Base-by-base conservation (phyloP, 2,888 invertebrate species). In the Limnephilus marmoratus region DNA sequence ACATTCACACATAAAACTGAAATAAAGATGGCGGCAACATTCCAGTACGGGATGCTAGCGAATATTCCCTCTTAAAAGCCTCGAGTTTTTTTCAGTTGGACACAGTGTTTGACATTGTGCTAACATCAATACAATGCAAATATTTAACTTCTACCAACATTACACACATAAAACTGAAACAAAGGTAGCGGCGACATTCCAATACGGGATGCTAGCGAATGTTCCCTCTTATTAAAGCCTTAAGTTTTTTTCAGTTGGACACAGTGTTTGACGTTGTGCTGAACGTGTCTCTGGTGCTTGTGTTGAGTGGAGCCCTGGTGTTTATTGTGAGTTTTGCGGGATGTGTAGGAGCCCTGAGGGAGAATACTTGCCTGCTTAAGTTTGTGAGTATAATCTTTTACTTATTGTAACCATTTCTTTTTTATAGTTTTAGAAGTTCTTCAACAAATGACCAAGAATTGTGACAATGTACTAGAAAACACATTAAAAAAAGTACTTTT, bases 271-370 rank as follows among this genome's bases (percentile, higher is more conserved):
- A 99, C 95, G 97, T 99, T 81, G 97, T 98, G 94, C 96, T 99
- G 91, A 99, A 99, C 95, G 98, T 99, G 94, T 99, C 99, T 41
- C 96, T 99, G 92, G 97, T 99, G 91, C 97, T 99, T 95, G 98
- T 99, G n/a, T 97, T 99, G 92, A 97, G 98, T 92, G 99, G 99
- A 3, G 97, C 97, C 68, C 97, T 99, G 12, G 98, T 99, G n/a
- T 99, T 99, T 95, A 97, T 98, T 90, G 98, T 99, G 91, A 99
- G 99, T 95, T 99, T 99, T 95, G 98, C 98, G 34, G 99, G 99
- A 11, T 99, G 99, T 95, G 97, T 99, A 24, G 99, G 98, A 85
- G 98, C 98, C 0, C 96, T 98, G 12, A 96, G 99, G 92, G 99
- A 99, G 95, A 99, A 99, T 95, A 98, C 99, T 0, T 98, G 98